phyloP scores from a whole-genome alignment of 2,888 invertebrate species.

The Stramonita haemastoma region DNA sequence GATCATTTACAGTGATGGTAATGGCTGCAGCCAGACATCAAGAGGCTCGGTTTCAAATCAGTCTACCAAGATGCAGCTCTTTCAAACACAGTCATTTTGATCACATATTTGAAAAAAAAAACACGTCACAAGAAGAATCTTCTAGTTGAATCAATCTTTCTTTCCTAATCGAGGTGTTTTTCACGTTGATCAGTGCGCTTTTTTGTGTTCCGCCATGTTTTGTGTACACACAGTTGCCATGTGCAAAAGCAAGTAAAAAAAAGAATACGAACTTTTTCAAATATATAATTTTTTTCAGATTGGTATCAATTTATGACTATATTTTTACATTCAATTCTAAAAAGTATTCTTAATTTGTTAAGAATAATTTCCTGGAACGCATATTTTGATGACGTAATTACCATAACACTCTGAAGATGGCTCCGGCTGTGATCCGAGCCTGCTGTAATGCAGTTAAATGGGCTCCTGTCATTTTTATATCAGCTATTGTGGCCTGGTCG shows the following conservation, averaged over 20 bases:
- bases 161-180: neutral
- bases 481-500: constrained; percentile 93
- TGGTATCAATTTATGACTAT: neutral
- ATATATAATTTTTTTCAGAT: neutral
- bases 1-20: neutral
- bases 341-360: neutral
- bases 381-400: constrained; percentile 60
- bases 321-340: neutral
- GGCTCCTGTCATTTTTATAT: constrained; percentile 96
- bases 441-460: constrained; percentile 84
- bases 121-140: neutral
- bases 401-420: constrained; percentile 59
- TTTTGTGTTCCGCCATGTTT: constrained; percentile 31
- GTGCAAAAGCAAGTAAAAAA: constrained; percentile 26
- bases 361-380: constrained; percentile 43
- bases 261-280: neutral
- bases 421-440: constrained; percentile 60
- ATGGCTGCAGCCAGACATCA: neutral
- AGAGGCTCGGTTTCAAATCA: neutral
- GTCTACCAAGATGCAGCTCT: neutral
- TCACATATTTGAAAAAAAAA: neutral
- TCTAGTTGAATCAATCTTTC: neutral
- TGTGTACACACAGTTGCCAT: constrained; percentile 44
- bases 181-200: neutral
- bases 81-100: neutral